Percentiles rank a stretch among this genome's conserved stretches.
phyloP scores from a whole-genome alignment of 2,888 invertebrate species.

The Aelia acuminata region DNA sequence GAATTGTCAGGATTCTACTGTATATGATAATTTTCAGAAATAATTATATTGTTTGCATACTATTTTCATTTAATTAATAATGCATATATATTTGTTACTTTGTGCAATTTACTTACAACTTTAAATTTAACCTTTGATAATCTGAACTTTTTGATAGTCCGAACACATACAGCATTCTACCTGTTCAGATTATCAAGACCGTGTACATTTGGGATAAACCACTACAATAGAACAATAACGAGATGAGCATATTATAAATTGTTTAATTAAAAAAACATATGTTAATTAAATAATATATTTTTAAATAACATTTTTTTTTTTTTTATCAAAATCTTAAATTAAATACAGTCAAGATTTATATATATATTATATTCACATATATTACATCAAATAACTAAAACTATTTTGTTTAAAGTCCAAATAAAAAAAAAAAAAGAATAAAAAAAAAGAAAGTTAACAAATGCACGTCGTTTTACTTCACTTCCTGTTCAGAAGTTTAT shows the following conservation, averaged over 20 bases:
- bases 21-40: too few relatives aligned
- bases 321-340: constrained; percentile 47
- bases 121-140: too few relatives aligned
- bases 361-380: constrained; percentile 48
- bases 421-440: not conserved
- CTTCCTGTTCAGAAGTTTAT: not conserved
- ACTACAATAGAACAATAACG: not conserved
- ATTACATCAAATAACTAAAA: constrained; percentile 42
- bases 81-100: too few relatives aligned
- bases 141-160: too few relatives aligned
- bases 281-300: constrained; percentile 48
- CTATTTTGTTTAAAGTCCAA: constrained; percentile 1
- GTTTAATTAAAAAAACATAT: constrained; percentile 26
- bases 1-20: too few relatives aligned
- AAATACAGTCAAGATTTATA: constrained; percentile 45
- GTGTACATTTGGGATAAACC: not conserved
- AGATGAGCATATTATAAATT: not conserved
- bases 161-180: too few relatives aligned
- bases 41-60: too few relatives aligned
- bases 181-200: too few relatives aligned
- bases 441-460: not conserved
- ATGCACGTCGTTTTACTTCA: constrained; percentile 41
- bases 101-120: too few relatives aligned
- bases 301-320: constrained; percentile 38
- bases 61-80: too few relatives aligned